A percentile compares a stretch with the other conserved stretches of the same genome.
phyloP scores from a whole-genome alignment of 2,888 invertebrate genomes.

The Caradrina clavipalpis region DNA sequence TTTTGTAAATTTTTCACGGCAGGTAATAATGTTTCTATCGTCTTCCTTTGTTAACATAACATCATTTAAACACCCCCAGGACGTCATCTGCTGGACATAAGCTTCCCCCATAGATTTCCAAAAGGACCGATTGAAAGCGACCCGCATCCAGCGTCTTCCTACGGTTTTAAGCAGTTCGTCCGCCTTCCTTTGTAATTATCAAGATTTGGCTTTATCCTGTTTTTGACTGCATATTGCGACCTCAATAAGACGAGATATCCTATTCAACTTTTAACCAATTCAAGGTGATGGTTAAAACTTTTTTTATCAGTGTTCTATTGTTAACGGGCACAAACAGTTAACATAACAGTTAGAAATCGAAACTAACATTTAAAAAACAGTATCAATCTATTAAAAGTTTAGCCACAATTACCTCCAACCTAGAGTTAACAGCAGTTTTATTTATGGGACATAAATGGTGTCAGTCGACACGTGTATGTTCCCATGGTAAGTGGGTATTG shows the following conservation, averaged over 20 bases:
- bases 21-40: too few species aligned
- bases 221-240: not conserved
- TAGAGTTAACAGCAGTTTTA: slow-evolving; percentile 24
- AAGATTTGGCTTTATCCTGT: too few species aligned
- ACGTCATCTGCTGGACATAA: too few species aligned
- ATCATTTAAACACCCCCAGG: too few species aligned
- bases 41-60: too few species aligned
- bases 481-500: slow-evolving; percentile 30
- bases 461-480: slow-evolving; percentile 38
- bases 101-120: too few species aligned
- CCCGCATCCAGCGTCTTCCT: too few species aligned
- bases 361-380: not conserved
- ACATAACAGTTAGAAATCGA: slow-evolving; percentile 6
- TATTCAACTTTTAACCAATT: not conserved
- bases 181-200: too few species aligned
- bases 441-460: slow-evolving; percentile 31
- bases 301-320: not conserved
- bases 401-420: slow-evolving; percentile 27
- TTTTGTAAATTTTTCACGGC: too few species aligned
- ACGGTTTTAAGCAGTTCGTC: too few species aligned
- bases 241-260: not conserved
- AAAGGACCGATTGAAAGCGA: too few species aligned
- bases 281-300: not conserved
- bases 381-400: slow-evolving; percentile 4
- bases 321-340: not conserved